A percentile compares a stretch with the other conserved stretches of the same genome.
Conservation (phyloP, 2,113 vertebrate species). For the Nipponia nippon region DNA sequence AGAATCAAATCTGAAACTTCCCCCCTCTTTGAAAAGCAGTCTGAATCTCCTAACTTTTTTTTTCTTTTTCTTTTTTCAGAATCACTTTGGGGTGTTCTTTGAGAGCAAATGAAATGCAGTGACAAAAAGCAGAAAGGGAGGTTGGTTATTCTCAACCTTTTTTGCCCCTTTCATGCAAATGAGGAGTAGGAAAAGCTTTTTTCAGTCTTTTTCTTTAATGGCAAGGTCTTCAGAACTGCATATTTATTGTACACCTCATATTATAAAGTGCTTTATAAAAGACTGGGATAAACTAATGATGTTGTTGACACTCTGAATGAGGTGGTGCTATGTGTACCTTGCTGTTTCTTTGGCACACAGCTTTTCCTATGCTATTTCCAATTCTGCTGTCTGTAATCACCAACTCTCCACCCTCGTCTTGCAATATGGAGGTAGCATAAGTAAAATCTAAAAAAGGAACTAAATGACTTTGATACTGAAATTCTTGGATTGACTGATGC, state of each 20-base stretch:
- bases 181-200: background rate
- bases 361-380: background rate
- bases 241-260: background rate
- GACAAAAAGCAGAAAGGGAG: background rate
- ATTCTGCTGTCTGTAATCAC: background rate
- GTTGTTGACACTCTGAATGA: background rate
- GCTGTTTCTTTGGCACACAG: background rate
- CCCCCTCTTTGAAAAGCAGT: background rate
- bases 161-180: background rate
- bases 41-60: background rate
- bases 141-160: background rate
- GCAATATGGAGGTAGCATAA: background rate
- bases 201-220: background rate
- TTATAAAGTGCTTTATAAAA: background rate
- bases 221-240: background rate
- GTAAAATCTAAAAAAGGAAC: background rate
- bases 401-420: background rate
- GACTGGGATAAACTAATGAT: background rate
- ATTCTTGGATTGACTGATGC: background rate
- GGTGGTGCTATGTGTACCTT: background rate
- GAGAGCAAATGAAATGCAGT: background rate
- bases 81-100: background rate
- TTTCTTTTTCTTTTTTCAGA: background rate
- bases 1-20: background rate
- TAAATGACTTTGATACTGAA: background rate